Base-by-base conservation (phyloP, 1,140 invertebrate genomes). In the Pseudomyrmex dendroicus region DNA sequence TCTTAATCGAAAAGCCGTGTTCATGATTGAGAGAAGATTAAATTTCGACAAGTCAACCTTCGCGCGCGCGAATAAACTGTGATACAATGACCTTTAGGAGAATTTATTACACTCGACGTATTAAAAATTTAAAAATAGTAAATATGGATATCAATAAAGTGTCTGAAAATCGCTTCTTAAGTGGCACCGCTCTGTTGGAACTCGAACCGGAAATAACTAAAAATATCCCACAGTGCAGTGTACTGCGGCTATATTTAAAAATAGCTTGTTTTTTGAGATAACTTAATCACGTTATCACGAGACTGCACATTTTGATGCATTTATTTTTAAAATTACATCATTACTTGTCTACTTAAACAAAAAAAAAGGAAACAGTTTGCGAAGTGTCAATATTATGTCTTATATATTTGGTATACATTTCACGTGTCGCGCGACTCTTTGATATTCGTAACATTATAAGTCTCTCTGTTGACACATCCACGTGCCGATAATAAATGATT, bases 401-500 rank as follows among this genome's bases (percentile, higher is more conserved):
- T 35, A 35, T 35, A 35, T 35, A 35, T 35, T 35, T 35, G 7
- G 35, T 35, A 1, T 17, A 13, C 5, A 44, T 56, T 20, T 76
- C 48, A 12, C 12, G 12, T 77, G 20, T 66, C 13, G 12, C 2
- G 17, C 35, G 13, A 48, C 3, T 78, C 15, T 68, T 46, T 50
- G 52, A 77, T 77, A 44, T 25, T 63, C 13, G 0, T 17, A 70
- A 48, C 8, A 48, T 54, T 15, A 84, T 82, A 17, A 44, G 15
- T 72, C 10, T 50, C 50, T 52, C 22, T n/a, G 61, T 61, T 77
- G 67, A 84, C 50, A 86, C 50, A 56, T 68, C 20, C 52, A 50
- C 12, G 56, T n/a, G 62, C 35, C 73, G 35, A 59, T 46, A 48
- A 54, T 22, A 22, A 73, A 83, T 22, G 35, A 63, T 86, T 86